Evolutionary conservation across 2,797 vertebrate genomes (phyloP).

Genomic region (Eulemur rubriventer): DNA sequence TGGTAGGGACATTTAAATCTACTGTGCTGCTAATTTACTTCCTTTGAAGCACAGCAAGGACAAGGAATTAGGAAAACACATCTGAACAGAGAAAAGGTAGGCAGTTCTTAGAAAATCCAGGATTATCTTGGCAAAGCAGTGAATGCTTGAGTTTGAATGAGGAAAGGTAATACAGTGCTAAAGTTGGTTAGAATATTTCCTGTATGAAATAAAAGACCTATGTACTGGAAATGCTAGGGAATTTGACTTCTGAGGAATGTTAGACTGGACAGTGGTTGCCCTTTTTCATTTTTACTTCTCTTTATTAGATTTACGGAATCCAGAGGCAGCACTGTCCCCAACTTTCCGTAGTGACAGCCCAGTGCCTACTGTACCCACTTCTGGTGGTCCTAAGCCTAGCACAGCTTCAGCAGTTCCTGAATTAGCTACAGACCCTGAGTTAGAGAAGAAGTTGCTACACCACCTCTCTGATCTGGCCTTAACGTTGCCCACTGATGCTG

Average conservation of each 20-base stretch:
- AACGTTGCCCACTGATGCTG: slow-evolving; percentile 91
- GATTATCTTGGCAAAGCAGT: slow-evolving; percentile 26
- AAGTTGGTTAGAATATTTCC: slow-evolving; percentile 27
- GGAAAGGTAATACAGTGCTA: background rate
- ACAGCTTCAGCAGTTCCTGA: slow-evolving; percentile 81
- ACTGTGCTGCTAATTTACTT: background rate
- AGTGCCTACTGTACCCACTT: slow-evolving; percentile 83
- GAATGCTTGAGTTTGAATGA: background rate
- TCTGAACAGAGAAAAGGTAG: background rate
- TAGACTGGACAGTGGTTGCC: background rate
- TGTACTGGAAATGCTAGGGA: background rate
- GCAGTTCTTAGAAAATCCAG: background rate
- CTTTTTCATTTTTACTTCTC: slow-evolving; percentile 40
- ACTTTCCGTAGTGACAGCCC: slow-evolving; percentile 92
- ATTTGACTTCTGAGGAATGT: background rate
- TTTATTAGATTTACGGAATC: slow-evolving; percentile 86
- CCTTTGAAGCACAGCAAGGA: background rate
- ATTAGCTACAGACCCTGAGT: slow-evolving; percentile 91
- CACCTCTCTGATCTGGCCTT: slow-evolving; percentile 94
- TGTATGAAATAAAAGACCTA: background rate
- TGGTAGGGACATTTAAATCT: background rate
- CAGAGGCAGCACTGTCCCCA: slow-evolving; percentile 85
- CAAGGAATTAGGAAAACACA: slow-evolving; percentile 24
- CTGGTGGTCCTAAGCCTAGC: slow-evolving; percentile 81
- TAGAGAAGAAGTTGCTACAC: slow-evolving; percentile 93